Base-by-base conservation (phyloP, 2,888 invertebrate genomes). In the Pomacea canaliculata region DNA sequence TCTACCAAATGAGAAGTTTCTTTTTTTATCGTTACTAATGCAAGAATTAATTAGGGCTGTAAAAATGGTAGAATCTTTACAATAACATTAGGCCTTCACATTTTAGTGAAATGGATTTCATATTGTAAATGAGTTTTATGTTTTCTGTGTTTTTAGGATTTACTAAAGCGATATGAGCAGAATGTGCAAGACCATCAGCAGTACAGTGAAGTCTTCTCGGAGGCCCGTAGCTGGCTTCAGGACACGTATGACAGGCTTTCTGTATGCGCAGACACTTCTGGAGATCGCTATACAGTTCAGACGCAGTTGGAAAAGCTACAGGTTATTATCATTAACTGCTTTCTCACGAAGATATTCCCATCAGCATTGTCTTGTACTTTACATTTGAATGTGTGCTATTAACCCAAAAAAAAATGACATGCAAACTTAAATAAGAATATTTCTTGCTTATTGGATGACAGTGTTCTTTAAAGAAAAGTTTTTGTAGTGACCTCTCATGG, bases 141-240 rank as follows among this genome's bases (percentile, higher is more conserved):
- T 63, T 18, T 60, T 63, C 10, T 63, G 51, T 63, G n/a, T 63
- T 63, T 60, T 63, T 63, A 89, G 88, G 90, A 90, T 66, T 83
- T 85, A 70, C 65, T 87, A 78, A 90, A 89, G 84, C 83, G 87
- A 13, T 87, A 86, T 79, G 96, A 96, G 89, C 94, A 94, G 79
- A 95, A 96, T 91, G 96, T 97, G 0, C 94, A 94, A 83, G 95
- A 96, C 73, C 97, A 97, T 88, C 96, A 96, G 84, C 94, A 94
- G 86, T 97, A 96, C 91, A 95, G 95, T 87, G 94, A 94, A 71
- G 82, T 85, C 2, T 86, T 85, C 80, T 93, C 94, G 0, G 95
- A 96, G 86, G 96, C 95, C 80, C 93, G 93, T 8, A 94, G 94
- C 79, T 97, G 97, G 97, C 93, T 98, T 51, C 94, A 95, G 82